Evolutionary conservation across 2,113 vertebrate genomes (phyloP).

Genomic region (Oncorhynchus mykiss): DNA sequence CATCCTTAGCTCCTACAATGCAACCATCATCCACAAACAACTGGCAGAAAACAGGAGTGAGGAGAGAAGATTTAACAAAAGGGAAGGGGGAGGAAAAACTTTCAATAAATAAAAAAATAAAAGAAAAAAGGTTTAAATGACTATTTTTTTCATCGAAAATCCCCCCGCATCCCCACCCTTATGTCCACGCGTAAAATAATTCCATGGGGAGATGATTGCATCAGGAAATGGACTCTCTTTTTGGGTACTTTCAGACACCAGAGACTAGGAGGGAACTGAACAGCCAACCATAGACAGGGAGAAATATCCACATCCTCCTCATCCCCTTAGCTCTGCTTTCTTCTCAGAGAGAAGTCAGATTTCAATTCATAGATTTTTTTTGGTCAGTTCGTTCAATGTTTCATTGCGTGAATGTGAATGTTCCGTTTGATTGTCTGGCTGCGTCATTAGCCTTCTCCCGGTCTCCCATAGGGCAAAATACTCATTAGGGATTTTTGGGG

Average conservation of each 20-base stretch:
- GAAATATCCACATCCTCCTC: slow-evolving; percentile 3
- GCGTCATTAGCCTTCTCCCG: background rate
- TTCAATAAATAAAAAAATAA: slow-evolving; percentile 77
- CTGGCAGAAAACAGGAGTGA: slow-evolving; percentile 54
- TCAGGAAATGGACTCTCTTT: slow-evolving; percentile 15
- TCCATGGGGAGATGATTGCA: slow-evolving; percentile 25
- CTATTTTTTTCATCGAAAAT: slow-evolving; percentile 36
- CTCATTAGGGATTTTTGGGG: slow-evolving; percentile 1
- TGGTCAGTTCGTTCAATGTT: slow-evolving; percentile 7
- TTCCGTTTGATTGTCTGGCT: too few species aligned
- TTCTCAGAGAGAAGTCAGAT: background rate
- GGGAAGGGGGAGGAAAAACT: slow-evolving; percentile 25
- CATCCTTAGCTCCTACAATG: slow-evolving; percentile 69
- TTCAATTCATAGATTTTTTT: background rate
- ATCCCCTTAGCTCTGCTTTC: slow-evolving; percentile 6
- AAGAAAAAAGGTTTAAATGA: slow-evolving; percentile 41
- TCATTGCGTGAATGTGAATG: background rate
- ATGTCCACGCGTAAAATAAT: slow-evolving; percentile 35
- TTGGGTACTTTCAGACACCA: slow-evolving; percentile 4
- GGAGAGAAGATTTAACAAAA: background rate
- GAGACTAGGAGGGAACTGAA: background rate
- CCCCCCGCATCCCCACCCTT: slow-evolving; percentile 28
- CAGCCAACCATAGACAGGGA: background rate
- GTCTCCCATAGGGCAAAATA: background rate
- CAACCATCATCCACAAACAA: slow-evolving; percentile 66